These are phyloP conservation scores for Lampropteryx suffumata DNA, from an alignment of 2,888 invertebrate species.

Conservation along the genomic window DNA sequence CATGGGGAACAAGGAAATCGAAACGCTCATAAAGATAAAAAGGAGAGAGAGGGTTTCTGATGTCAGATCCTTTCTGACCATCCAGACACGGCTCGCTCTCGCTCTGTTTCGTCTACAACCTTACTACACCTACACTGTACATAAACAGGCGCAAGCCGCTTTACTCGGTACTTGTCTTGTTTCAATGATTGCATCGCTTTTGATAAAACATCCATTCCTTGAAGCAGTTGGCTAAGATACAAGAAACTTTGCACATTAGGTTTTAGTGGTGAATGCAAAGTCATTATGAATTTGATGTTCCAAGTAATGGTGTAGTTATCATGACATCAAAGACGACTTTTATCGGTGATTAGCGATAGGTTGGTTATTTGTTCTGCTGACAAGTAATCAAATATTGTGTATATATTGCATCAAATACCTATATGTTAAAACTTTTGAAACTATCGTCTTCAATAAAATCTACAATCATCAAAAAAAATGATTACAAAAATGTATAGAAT, in stretches of 20 bases:
- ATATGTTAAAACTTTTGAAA: too few species aligned
- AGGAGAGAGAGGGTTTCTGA: too few species aligned
- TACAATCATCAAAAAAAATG: too few species aligned
- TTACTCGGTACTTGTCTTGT: slow-evolving; percentile 33
- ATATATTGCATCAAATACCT: not conserved
- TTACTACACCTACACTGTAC: slow-evolving; percentile 13
- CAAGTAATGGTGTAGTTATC: not conserved
- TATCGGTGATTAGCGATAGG: not conserved
- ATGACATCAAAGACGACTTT: not conserved
- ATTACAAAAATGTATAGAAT: too few species aligned
- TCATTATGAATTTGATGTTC: slow-evolving; percentile 1
- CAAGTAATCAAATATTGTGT: not conserved
- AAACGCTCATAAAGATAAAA: too few species aligned
- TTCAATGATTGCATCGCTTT: slow-evolving; percentile 32
- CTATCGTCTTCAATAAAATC: too few species aligned
- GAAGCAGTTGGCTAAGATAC: slow-evolving; percentile 4
- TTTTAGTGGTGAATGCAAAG: slow-evolving; percentile 2
- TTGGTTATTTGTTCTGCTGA: not conserved
- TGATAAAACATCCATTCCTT: slow-evolving; percentile 27
- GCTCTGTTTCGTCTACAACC: too few species aligned
- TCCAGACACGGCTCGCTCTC: too few species aligned
- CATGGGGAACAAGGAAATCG: too few species aligned
- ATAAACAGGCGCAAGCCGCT: slow-evolving; percentile 22
- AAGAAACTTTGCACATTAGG: slow-evolving; percentile 5
- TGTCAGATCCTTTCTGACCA: too few species aligned